phyloP scores from a whole-genome alignment of 2,113 vertebrate genomes.

The Kryptolebias marmoratus region DNA sequence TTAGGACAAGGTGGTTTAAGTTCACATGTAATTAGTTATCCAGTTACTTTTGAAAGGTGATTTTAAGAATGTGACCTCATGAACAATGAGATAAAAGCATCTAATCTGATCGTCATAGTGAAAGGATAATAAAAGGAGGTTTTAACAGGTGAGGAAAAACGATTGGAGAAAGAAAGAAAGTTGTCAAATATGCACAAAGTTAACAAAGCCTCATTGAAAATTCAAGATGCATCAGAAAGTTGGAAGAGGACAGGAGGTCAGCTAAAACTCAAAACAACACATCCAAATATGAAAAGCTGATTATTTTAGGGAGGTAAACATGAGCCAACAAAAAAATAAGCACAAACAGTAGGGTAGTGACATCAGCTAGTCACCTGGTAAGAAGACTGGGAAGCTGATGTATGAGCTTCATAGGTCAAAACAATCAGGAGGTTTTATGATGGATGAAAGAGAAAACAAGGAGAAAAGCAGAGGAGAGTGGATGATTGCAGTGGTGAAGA shows the following conservation, averaged over 20 bases:
- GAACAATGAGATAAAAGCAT: conserved; percentile 31
- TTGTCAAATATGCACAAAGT: conserved; percentile 12
- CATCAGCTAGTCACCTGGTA: not conserved
- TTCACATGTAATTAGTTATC: conserved; percentile 7
- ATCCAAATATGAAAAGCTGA: not conserved
- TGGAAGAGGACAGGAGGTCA: conserved; percentile 1
- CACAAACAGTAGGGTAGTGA: not conserved
- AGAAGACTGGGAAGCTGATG: not conserved
- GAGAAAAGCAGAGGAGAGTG: conserved; percentile 2
- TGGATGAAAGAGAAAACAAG: conserved; percentile 22
- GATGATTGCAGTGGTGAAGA: conserved; percentile 19
- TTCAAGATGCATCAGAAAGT: not conserved
- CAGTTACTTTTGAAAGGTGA: conserved; percentile 46
- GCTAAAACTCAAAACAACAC: not conserved
- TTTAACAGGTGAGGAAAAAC: conserved; percentile 21
- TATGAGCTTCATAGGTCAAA: not conserved
- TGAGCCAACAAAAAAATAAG: no score
- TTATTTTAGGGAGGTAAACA: not conserved
- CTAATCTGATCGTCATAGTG: conserved; percentile 31
- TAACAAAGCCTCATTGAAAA: conserved; percentile 1
- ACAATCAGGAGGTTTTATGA: conserved; percentile 12
- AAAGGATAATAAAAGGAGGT: conserved; percentile 11
- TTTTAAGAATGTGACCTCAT: conserved; percentile 43
- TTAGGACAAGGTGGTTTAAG: conserved; percentile 21
- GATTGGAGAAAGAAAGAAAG: conserved; percentile 6